Base-by-base conservation (phyloP, 2,113 vertebrate genomes). In the Misgurnus anguillicaudatus region DNA sequence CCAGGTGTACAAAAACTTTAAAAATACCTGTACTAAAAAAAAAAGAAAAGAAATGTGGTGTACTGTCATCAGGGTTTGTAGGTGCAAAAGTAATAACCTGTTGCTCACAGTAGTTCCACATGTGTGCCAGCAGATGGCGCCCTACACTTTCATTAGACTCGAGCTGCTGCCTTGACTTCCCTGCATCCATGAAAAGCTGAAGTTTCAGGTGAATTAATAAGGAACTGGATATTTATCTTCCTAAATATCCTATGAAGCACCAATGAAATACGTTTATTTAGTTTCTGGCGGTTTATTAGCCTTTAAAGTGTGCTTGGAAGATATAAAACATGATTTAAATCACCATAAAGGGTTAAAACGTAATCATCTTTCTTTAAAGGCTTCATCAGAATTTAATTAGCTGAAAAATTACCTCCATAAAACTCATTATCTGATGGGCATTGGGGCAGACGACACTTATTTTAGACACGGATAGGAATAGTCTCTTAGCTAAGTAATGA, bases 301-400 rank as follows among this genome's bases (percentile, higher is more conserved):
- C 11, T 14, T 45, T 8, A 45, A 72, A 61, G 8, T 45, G 41
- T 61, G 19, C 41, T 39, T 19, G 16, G 55, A 4, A 61, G 7
- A 41, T 62, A 60, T 45, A 47, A 74, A 75, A 47, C 69, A 57
- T 21, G 39, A 60, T 9, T 73, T 13, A 75, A 61, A 16, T 75
- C 8, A 62, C 21, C 58, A 19, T 17, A 14, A 45, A 7, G 42
- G 19, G 65, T 57, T 69, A 74, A 71, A n/a, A 61, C 41, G 13
- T 31, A 69, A 70, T 76, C 38, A 16, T 65, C 51, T 24, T 48
- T 70, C 78, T 57, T 19, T 64, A 11, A 10, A 71, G 36, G 47
- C 14, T 65, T 64, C 70, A 80, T 57, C 53, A 55, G 47, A 57
- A 31, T 64, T 72, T 73, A 80, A 80, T 58, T 80, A 73, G 19